phyloP scores from a whole-genome alignment of 2,113 vertebrate genomes.

The Aspidoscelis tigris region DNA sequence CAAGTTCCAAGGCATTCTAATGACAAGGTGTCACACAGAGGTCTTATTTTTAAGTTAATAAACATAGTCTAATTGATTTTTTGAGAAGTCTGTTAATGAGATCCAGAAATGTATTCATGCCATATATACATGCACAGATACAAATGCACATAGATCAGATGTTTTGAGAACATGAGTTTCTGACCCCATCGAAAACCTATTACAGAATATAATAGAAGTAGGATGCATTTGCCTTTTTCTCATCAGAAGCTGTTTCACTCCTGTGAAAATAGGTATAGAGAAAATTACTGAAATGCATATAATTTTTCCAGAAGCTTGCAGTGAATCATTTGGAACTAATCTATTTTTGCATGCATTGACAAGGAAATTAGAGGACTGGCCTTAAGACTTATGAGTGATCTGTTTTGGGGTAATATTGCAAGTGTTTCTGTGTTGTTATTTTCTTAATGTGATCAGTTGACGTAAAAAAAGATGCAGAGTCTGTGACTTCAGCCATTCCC shows the following conservation, averaged over 20 bases:
- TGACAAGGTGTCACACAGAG: background rate
- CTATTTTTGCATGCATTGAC: constrained; percentile 25
- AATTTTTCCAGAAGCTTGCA: constrained; percentile 19
- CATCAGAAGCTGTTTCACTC: background rate
- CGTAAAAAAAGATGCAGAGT: background rate
- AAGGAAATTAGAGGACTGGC: constrained; percentile 8
- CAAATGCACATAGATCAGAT: background rate
- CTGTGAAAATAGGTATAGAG: background rate
- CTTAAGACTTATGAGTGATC: background rate
- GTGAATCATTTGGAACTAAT: constrained; percentile 7
- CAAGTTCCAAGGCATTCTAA: background rate
- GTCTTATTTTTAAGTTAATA: background rate
- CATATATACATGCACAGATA: too few species aligned
- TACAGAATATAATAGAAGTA: constrained; percentile 10
- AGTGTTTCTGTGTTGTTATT: constrained; percentile 1
- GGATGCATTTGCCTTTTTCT: constrained; percentile 11
- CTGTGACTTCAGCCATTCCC: background rate
- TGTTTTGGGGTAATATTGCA: background rate
- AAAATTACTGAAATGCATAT: constrained; percentile 11
- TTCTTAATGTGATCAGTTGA: background rate
- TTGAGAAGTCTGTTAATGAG: background rate
- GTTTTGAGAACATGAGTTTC: background rate
- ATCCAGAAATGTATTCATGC: background rate
- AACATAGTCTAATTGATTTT: background rate
- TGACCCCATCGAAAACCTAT: constrained; percentile 18